A percentile compares a stretch with the other conserved stretches of the same genome.
phyloP scores from a whole-genome alignment of 1,140 invertebrate genomes.

The Camponotus vicinus region DNA sequence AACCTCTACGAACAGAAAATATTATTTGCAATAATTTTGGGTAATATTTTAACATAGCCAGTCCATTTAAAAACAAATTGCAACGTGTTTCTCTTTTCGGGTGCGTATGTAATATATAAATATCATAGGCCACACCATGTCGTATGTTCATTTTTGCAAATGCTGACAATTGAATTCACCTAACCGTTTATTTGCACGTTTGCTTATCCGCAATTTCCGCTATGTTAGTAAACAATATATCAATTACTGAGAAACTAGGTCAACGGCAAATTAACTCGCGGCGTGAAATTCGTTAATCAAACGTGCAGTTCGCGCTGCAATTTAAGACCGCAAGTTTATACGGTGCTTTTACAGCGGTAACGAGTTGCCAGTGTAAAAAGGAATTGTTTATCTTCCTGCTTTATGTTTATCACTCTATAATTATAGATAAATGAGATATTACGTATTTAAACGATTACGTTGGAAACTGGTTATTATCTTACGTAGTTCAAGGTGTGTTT shows the following conservation, averaged over 20 bases:
- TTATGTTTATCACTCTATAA: not conserved
- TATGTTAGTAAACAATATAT: slow-evolving; percentile 47
- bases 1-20: not conserved
- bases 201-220: slow-evolving; percentile 21
- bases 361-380: not conserved
- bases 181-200: slow-evolving; percentile 30
- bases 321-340: slow-evolving; percentile 10
- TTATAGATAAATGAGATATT: not conserved
- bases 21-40: slow-evolving; percentile 13
- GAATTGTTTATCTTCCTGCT: not conserved
- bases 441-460: not conserved
- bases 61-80: not conserved
- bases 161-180: slow-evolving; percentile 28
- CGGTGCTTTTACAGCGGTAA: not conserved
- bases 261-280: slow-evolving; percentile 22
- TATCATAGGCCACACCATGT: not conserved
- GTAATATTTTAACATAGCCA: not conserved
- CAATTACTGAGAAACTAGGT: slow-evolving; percentile 46
- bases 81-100: not conserved
- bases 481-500: not conserved
- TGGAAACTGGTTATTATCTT: not conserved
- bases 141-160: slow-evolving; percentile 20
- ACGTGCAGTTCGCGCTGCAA: not conserved
- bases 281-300: slow-evolving; percentile 49
- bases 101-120: not conserved